Percentiles rank a stretch among this genome's conserved stretches.
Conservation (phyloP, 2,113 vertebrate species). For the Megalops atlanticus region DNA sequence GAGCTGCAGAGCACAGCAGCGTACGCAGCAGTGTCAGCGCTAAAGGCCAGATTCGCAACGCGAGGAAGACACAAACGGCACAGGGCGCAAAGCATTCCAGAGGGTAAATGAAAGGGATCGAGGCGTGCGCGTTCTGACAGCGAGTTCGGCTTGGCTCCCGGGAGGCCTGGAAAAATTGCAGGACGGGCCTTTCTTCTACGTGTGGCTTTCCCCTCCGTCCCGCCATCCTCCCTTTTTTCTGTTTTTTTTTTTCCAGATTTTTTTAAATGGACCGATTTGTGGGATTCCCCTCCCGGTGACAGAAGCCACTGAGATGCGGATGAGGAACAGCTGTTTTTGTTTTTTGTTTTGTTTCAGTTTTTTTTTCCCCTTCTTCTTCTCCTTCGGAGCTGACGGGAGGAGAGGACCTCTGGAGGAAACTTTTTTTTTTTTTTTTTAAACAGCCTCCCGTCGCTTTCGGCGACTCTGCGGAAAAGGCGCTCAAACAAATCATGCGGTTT, state of each 20-base stretch:
- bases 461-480: conserved; percentile 8
- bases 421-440: too few relatives aligned
- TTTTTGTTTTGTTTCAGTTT: conserved; percentile 19
- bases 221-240: not conserved
- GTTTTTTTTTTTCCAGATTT: not conserved
- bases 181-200: not conserved
- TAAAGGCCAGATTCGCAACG: too few relatives aligned
- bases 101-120: too few relatives aligned
- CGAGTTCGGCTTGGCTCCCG: not conserved
- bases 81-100: too few relatives aligned
- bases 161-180: not conserved
- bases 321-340: conserved; percentile 36
- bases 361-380: too few relatives aligned
- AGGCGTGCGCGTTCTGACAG: too few relatives aligned
- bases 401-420: conserved; percentile 32
- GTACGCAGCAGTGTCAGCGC: too few relatives aligned
- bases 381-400: too few relatives aligned
- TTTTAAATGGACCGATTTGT: not conserved
- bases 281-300: conserved; percentile 2
- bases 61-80: too few relatives aligned
- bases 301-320: conserved; percentile 27
- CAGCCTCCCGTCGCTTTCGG: conserved; percentile 3
- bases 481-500: conserved; percentile 21
- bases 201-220: not conserved
- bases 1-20: too few relatives aligned